These are phyloP conservation scores for Dromococcyx pavoninus DNA, from an alignment of 2,797 vertebrate species.

Conservation along the genomic window DNA sequence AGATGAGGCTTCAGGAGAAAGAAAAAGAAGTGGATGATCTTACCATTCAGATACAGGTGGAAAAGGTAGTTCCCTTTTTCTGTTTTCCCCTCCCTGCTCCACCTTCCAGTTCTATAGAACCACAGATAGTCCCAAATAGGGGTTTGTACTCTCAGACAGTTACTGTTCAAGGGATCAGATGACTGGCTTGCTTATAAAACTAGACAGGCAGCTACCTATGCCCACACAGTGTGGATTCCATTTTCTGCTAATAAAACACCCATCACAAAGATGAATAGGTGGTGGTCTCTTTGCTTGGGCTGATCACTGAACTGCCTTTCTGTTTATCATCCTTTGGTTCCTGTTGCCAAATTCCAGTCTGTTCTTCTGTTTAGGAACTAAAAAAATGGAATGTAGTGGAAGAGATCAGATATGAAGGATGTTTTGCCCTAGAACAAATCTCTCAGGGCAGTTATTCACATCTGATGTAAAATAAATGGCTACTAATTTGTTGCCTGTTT, in stretches of 20 bases:
- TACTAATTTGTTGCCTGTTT: neutral
- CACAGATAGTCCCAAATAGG: neutral
- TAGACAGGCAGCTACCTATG: neutral
- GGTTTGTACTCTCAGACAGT: neutral
- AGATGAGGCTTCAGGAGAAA: conserved; percentile 84
- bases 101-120: neutral
- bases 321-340: neutral
- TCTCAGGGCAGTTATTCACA: neutral
- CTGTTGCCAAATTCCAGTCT: neutral
- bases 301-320: neutral
- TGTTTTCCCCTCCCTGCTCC: neutral
- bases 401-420: neutral
- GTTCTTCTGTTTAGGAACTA: neutral
- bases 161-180: neutral
- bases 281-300: neutral
- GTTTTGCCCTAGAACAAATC: neutral
- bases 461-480: neutral
- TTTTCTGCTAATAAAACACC: neutral
- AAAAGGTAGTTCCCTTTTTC: conserved; percentile 81
- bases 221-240: neutral
- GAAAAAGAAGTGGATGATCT: conserved; percentile 83
- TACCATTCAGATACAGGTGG: conserved; percentile 77
- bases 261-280: neutral
- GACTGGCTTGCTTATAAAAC: neutral
- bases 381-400: neutral